Base-by-base conservation (phyloP, 2,113 vertebrate species). In the Paradisaea rubra region DNA sequence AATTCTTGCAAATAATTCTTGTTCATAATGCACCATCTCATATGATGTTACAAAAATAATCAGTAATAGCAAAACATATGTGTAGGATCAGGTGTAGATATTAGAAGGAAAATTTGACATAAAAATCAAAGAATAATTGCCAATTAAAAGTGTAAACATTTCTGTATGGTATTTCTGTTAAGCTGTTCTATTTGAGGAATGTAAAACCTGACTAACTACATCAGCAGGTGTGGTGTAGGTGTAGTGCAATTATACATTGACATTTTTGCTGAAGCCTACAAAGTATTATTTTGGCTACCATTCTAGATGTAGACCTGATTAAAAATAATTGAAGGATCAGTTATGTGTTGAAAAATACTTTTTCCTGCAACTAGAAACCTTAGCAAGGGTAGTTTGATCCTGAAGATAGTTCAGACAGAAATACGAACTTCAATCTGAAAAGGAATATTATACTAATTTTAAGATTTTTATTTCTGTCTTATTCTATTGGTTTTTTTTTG, bases 151-250 rank as follows among this genome's bases (percentile, higher is more conserved):
- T 82, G 53, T 68, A 97, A 94, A 94, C 69, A 83, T 81, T 73
- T 94, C 39, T 90, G 13, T 59, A 24, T 33, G 49, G 15, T 71
- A 93, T 77, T 83, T 96, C 87, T 94, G 12, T 79, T 91, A 96
- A 94, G 44, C 7, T 39, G 42, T 64, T 59, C 68, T 95, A 73
- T 73, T 89, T 86, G 52, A 79, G 87, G 89, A 72, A 70, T 33
- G 19, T 25, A 91, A 72, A 96, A 85, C 79, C 81, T 94, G 90
- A 92, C 81, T 94, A 80, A 94, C 79, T 94, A 91, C 35, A 97
- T 80, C 96, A 88, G 71, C 92, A 96, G 93, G 90, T 97, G 77
- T 12, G 13, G 72, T 82, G 94, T 95, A 96, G 94, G 94, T 93
- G 88, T 95, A 95, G 59, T 94, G 87, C 82, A 97, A 94, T 94